phyloP scores from a whole-genome alignment of 2,797 vertebrate genomes.

The Varecia variegata region DNA sequence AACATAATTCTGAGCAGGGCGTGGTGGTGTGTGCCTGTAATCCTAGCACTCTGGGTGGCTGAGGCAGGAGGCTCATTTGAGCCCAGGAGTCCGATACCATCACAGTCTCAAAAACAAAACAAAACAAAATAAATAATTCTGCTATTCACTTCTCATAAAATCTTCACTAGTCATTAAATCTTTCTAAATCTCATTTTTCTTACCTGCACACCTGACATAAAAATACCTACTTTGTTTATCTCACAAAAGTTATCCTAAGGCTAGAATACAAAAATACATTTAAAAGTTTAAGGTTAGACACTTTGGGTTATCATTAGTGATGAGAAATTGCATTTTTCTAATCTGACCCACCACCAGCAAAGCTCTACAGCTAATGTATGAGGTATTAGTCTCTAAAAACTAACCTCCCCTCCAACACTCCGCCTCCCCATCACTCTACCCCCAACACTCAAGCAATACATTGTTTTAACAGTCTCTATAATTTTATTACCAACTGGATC shows the following conservation, averaged over 20 bases:
- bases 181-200: constrained; percentile 36
- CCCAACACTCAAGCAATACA: not conserved
- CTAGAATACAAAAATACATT: not conserved
- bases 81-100: not conserved
- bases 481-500: not conserved
- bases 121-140: not conserved
- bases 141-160: not conserved
- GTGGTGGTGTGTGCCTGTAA: not conserved
- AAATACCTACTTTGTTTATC: not conserved
- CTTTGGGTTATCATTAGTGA: not conserved
- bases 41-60: not conserved
- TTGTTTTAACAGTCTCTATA: constrained; percentile 10
- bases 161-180: not conserved
- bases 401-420: not conserved
- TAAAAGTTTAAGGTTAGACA: constrained; percentile 13
- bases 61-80: not conserved
- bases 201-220: not conserved
- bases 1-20: not conserved
- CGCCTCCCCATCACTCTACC: not conserved
- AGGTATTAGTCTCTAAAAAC: not conserved
- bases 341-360: not conserved
- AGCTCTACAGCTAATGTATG: not conserved
- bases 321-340: constrained; percentile 24
- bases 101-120: not conserved
- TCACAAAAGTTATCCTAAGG: not conserved